Evolutionary conservation across 2,888 invertebrate species (phyloP).

Genomic region (Salticus scenicus): DNA sequence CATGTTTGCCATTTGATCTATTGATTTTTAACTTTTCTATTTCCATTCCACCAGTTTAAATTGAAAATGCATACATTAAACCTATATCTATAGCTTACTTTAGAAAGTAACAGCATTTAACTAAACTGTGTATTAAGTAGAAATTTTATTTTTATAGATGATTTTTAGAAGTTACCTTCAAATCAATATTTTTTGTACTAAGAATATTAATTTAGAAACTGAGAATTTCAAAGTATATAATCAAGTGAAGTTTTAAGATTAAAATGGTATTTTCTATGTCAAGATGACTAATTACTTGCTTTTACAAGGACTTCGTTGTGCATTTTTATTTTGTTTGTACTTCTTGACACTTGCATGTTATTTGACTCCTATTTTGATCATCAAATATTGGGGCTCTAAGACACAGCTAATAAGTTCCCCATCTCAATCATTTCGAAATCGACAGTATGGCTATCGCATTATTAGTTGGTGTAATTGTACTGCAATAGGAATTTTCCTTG

Average conservation of each 20-base stretch:
- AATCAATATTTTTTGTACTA: too few species aligned
- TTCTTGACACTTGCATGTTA: constrained; percentile 59
- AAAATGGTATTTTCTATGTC: neutral
- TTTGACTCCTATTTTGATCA: constrained; percentile 49
- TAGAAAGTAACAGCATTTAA: too few species aligned
- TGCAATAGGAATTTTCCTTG: constrained; percentile 76
- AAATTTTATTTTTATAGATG: too few species aligned
- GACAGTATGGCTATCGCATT: constrained; percentile 37
- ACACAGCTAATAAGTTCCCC: constrained; percentile 46
- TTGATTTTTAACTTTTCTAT: too few species aligned
- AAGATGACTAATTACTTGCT: constrained; percentile 44
- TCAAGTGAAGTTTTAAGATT: neutral
- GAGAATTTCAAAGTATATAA: too few species aligned
- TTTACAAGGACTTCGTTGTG: constrained; percentile 26
- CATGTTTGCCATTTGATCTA: too few species aligned
- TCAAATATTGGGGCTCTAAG: constrained; percentile 58
- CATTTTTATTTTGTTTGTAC: constrained; percentile 58
- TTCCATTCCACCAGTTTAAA: too few species aligned
- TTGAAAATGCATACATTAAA: too few species aligned
- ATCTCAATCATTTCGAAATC: constrained; percentile 27
- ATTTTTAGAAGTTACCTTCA: too few species aligned
- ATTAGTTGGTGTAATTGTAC: constrained; percentile 74
- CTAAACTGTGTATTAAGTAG: too few species aligned
- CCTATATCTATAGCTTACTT: too few species aligned
- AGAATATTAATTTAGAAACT: too few species aligned